Conservation (phyloP, 2,888 invertebrate species). For the Tachystola acroxantha region DNA sequence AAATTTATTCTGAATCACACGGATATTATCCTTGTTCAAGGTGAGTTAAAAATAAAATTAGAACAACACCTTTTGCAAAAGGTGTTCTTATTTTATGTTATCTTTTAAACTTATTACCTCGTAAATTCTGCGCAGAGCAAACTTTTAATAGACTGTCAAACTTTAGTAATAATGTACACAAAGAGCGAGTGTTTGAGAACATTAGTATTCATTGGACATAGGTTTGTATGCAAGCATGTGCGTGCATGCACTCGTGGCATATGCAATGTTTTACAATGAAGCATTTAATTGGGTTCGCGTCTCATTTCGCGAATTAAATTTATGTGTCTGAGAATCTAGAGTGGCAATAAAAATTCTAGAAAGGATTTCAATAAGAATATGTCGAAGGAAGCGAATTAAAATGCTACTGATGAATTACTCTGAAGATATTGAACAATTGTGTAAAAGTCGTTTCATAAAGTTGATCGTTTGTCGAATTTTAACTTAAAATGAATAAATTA, state of each 20-base stretch:
- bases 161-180: slow-evolving; percentile 18
- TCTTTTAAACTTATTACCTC: slow-evolving; percentile 12
- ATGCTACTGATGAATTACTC: too few species aligned
- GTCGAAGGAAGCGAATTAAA: too few species aligned
- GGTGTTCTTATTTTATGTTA: too few species aligned
- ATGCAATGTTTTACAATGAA: slow-evolving; percentile 5
- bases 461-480: too few species aligned
- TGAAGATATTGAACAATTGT: too few species aligned
- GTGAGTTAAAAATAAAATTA: slow-evolving; percentile 4
- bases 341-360: too few species aligned
- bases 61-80: slow-evolving; percentile 8
- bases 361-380: too few species aligned
- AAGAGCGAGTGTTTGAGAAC: slow-evolving; percentile 6
- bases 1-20: not conserved
- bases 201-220: slow-evolving; percentile 12
- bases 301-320: not conserved
- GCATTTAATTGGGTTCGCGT: not conserved
- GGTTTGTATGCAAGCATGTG: not conserved
- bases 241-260: not conserved
- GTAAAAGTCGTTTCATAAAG: too few species aligned
- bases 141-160: slow-evolving; percentile 22
- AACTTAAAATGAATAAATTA: too few species aligned
- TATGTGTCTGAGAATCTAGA: not conserved
- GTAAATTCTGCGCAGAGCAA: slow-evolving; percentile 7
- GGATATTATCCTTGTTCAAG: not conserved